Conservation (phyloP, 1,140 invertebrate genomes). For the Wiebesia pumilae region DNA sequence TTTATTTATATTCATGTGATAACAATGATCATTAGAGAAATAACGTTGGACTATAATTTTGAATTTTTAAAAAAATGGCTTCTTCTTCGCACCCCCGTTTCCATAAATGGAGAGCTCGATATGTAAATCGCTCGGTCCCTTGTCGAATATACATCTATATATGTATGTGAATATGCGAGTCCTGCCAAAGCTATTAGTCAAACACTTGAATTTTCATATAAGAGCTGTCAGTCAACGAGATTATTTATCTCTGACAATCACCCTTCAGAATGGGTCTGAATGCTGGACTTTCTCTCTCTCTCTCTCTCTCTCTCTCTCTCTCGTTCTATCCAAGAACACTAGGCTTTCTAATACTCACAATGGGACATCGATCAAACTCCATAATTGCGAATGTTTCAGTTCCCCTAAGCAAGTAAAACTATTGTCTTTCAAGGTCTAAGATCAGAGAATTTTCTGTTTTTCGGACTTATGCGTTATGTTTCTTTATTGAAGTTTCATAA, state of each 20-base stretch:
- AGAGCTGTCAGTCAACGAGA: slow-evolving; percentile 66
- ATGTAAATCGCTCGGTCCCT: neutral
- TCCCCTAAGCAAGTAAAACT: neutral
- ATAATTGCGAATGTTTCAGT: slow-evolving; percentile 49
- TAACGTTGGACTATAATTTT: neutral
- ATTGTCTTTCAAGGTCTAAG: neutral
- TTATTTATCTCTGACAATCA: slow-evolving; percentile 64
- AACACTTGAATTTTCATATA: slow-evolving; percentile 69
- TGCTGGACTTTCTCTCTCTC: neutral
- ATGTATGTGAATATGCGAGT: neutral
- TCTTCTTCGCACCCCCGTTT: neutral
- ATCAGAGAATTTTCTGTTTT: neutral
- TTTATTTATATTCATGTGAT: neutral
- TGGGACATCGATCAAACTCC: slow-evolving; percentile 43
- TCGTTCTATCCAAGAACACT: slow-evolving; percentile 27
- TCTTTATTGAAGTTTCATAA: too few relatives aligned
- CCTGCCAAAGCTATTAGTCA: slow-evolving; percentile 64
- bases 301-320: slow-evolving; percentile 3
- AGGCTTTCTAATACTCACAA: slow-evolving; percentile 18
- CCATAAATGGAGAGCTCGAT: neutral
- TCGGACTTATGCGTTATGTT: neutral
- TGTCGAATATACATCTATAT: neutral
- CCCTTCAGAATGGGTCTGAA: slow-evolving; percentile 48
- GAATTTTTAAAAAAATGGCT: neutral
- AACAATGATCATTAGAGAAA: neutral